Evolutionary conservation across 2,888 invertebrate genomes (phyloP), one percentile per base, ranked within the genome.

Genomic region (Caenorhabditis sp.): DNA sequence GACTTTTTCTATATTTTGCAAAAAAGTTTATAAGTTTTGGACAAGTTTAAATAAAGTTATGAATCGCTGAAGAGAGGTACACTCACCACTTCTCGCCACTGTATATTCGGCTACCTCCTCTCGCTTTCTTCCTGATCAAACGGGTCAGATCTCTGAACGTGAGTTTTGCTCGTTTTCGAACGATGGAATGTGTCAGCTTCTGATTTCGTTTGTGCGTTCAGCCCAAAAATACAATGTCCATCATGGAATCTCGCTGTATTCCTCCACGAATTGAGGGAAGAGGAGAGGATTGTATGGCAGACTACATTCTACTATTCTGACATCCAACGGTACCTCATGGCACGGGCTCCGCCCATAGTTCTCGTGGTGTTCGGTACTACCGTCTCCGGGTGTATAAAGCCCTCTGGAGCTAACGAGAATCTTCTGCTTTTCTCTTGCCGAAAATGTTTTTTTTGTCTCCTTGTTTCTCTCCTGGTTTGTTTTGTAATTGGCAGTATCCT

Each of bases 231-330:
- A 38, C 38, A 47, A 47, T 47, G 19, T 47, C 16, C 16, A 47
- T 19, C 7, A 5, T 19, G 19, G 47, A 1, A 19, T 6, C 38
- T 12, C 38, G 38, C 38, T 38, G 38, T 2, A 12, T 38, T 38
- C 12, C 31, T 8, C 4, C 31, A 6, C 5, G 31, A 35, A 44
- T 47, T 47, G 47, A 47, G 19, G 47, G 14, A 47, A n/a, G 5
- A 47, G 19, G 14, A 19, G 6, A 7, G 38, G 12, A 38, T 38
- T 19, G 47, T 47, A 47, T 19, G 7, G 7, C 19, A 1, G 19
- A 47, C 47, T 47, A 47, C 47, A 47, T 47, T 19, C 19, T 47
- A 47, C 19, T 47, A 19, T 47, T 47, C 47, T 47, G 47, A 47
- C 47, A 47, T 47, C 19, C 6, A 19, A 47, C n/a, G n/a, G 19